phyloP scores from a whole-genome alignment of 2,797 vertebrate species.

The Myotis myotis region DNA sequence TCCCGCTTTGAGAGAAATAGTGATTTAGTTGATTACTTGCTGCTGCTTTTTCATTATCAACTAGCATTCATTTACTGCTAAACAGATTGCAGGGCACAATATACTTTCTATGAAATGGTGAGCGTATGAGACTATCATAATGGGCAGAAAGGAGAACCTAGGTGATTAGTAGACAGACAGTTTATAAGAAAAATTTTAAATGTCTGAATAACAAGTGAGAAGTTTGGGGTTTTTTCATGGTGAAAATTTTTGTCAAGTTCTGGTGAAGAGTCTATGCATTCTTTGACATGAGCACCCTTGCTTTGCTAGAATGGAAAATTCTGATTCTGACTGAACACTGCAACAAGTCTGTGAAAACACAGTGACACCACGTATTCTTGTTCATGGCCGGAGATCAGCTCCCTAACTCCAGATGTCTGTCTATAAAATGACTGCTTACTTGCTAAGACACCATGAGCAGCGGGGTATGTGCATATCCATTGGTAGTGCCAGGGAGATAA shows the following conservation, averaged over 20 bases:
- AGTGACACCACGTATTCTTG: neutral
- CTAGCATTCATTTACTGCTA: conserved; percentile 2
- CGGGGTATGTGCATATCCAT: neutral
- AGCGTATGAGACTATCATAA: neutral
- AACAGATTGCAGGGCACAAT: neutral
- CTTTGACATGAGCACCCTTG: neutral
- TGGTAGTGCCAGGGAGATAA: neutral
- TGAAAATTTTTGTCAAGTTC: neutral
- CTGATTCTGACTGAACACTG: neutral
- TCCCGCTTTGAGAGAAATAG: neutral
- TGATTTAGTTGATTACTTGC: neutral
- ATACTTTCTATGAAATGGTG: conserved; percentile 7
- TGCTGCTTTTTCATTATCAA: conserved; percentile 35
- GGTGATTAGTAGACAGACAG: neutral
- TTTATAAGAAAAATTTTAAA: conserved; percentile 10
- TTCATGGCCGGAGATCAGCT: neutral
- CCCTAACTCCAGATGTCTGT: neutral
- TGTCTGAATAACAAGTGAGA: neutral
- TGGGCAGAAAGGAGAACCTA: neutral
- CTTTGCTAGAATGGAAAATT: neutral
- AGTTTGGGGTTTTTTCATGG: neutral
- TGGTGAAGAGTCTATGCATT: neutral
- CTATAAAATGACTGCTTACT: neutral
- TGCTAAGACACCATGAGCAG: neutral
- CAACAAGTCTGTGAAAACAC: neutral